Evolutionary conservation across 2,797 vertebrate species (phyloP).

Genomic region (Menidia menidia): DNA sequence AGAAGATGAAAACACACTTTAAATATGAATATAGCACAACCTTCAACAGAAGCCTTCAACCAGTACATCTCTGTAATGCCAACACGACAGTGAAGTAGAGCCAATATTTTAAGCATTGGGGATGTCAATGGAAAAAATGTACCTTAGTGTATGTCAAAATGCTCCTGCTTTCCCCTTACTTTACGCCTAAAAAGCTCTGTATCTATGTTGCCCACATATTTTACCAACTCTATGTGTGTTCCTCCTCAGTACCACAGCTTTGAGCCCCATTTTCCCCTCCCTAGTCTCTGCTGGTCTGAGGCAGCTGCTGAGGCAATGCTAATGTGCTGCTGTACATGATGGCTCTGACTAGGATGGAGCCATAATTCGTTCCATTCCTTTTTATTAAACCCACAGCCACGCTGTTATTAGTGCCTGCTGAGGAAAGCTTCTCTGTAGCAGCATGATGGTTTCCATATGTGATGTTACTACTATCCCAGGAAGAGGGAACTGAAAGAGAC

Average conservation of each 20-base stretch:
- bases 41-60: no score
- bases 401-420: constrained; percentile 80
- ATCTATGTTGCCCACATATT: constrained; percentile 24
- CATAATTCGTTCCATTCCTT: constrained; percentile 82
- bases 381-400: constrained; percentile 80
- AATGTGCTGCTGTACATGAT: constrained; percentile 66
- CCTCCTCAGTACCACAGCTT: constrained; percentile 35
- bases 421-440: constrained; percentile 68
- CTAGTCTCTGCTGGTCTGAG: constrained; percentile 60
- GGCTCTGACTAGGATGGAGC: constrained; percentile 65
- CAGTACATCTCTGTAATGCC: no score
- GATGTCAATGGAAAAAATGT: background rate
- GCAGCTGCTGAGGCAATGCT: constrained; percentile 62
- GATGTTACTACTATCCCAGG: constrained; percentile 64
- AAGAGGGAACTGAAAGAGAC: constrained; percentile 45
- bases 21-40: no score
- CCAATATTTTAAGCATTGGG: constrained; percentile 3
- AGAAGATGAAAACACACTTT: no score
- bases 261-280: constrained; percentile 41
- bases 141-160: constrained; percentile 36
- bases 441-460: constrained; percentile 83
- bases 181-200: constrained; percentile 23
- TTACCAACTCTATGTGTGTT: constrained; percentile 59
- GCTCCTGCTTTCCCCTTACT: constrained; percentile 35
- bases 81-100: no score